Evolutionary conservation across 1,140 invertebrate genomes (phyloP).

Genomic region (Diploscapter pachys): DNA sequence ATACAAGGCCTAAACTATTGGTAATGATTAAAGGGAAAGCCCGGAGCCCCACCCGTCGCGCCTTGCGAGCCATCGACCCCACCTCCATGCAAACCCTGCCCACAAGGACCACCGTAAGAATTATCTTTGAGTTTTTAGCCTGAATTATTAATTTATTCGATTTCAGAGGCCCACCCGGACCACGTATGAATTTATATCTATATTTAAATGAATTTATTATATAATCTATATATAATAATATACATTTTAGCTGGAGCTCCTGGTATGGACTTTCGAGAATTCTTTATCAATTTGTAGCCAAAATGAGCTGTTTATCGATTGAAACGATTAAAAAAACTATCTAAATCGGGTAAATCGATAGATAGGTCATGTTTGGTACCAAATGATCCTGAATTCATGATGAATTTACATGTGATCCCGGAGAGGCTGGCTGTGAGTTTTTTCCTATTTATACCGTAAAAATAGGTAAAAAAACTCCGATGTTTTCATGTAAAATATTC

Average conservation of each 20-base stretch:
- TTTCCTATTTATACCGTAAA: background rate
- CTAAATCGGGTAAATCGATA: too few species aligned
- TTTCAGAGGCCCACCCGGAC: constrained; percentile 37
- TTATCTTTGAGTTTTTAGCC: too few species aligned
- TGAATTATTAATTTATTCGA: too few species aligned
- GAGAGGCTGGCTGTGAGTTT: constrained; percentile 28
- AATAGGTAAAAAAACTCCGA: background rate
- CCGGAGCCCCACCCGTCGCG: constrained; percentile 40
- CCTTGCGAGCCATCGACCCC: constrained; percentile 45
- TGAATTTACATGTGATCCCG: constrained; percentile 24
- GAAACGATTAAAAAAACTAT: too few species aligned
- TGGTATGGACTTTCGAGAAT: constrained; percentile 15
- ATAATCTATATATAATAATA: too few species aligned
- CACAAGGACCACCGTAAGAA: constrained; percentile 38
- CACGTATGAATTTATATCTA: background rate
- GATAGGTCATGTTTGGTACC: too few species aligned
- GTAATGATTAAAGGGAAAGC: constrained; percentile 12
- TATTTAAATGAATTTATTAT: too few species aligned
- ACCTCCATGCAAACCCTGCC: constrained; percentile 45
- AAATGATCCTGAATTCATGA: background rate
- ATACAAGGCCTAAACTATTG: too few species aligned
- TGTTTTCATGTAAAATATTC: background rate
- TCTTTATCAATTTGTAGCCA: background rate
- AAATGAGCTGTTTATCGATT: too few species aligned
- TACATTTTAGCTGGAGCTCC: constrained; percentile 30